Conservation (phyloP, 1,140 invertebrate genomes). For the Cydia fagiglandana region DNA sequence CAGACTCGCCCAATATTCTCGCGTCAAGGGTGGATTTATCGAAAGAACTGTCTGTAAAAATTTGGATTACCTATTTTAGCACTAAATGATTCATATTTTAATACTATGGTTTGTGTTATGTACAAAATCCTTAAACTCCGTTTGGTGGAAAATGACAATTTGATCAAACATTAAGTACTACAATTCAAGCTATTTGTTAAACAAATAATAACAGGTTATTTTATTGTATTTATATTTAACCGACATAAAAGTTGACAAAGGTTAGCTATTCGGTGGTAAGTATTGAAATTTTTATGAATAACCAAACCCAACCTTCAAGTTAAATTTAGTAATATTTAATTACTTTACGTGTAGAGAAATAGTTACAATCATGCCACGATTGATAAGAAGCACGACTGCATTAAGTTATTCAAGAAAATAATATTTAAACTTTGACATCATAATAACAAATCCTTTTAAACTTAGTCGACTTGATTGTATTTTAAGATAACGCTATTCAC, state of each 20-base stretch:
- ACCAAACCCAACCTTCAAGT: background rate
- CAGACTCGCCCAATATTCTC: background rate
- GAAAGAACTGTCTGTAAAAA: background rate
- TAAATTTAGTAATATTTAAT: constrained; percentile 8
- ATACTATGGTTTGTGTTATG: background rate
- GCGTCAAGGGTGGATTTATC: background rate
- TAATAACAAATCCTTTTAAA: background rate
- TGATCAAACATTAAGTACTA: too few relatives aligned
- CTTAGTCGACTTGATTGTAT: background rate
- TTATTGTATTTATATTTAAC: too few relatives aligned
- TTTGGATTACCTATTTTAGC: background rate
- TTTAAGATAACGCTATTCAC: constrained; percentile 1
- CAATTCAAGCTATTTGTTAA: too few relatives aligned
- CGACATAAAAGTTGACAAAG: background rate
- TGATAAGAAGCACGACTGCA: background rate
- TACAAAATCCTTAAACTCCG: too few relatives aligned
- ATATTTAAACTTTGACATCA: background rate
- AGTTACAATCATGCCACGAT: background rate
- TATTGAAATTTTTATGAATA: background rate
- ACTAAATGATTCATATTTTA: background rate
- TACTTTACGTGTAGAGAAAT: background rate
- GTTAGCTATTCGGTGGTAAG: background rate
- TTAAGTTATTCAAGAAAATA: background rate
- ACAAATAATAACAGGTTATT: too few relatives aligned
- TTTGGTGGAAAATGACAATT: too few relatives aligned